Evolutionary conservation across 2,113 vertebrate species (phyloP).

Genomic region (Thamnaconus septentrionalis): DNA sequence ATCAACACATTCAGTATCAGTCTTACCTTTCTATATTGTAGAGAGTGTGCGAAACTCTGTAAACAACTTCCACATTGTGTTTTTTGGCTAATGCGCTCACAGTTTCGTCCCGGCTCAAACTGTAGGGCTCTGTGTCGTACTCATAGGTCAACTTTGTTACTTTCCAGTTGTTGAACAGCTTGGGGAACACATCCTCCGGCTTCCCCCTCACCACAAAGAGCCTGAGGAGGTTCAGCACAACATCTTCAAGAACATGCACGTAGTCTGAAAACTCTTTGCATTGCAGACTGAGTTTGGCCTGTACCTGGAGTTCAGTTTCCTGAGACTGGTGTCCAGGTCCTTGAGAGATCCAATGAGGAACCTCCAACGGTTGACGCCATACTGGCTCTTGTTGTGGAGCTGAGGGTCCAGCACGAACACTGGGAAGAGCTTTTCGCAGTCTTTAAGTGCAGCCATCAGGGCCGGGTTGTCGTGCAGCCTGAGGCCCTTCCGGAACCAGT

Average conservation of each 20-base stretch:
- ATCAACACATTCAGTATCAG: neutral
- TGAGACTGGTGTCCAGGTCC: constrained; percentile 74
- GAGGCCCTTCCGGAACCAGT: constrained; percentile 79
- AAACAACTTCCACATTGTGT: constrained; percentile 60
- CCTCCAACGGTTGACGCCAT: constrained; percentile 59
- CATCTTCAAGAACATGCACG: neutral
- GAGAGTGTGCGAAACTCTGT: constrained; percentile 73
- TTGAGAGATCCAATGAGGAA: constrained; percentile 67
- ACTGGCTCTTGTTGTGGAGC: constrained; percentile 39
- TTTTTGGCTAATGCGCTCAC: constrained; percentile 58
- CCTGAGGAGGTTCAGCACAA: constrained; percentile 41
- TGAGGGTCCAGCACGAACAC: constrained; percentile 73
- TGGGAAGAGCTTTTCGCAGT: constrained; percentile 69
- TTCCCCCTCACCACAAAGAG: constrained; percentile 70
- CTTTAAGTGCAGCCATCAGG: constrained; percentile 56
- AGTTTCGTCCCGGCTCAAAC: constrained; percentile 47
- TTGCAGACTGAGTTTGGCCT: neutral
- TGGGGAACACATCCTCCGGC: constrained; percentile 69
- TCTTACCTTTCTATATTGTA: constrained; percentile 68
- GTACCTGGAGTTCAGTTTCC: constrained; percentile 71
- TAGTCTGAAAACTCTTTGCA: neutral
- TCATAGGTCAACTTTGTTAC: constrained; percentile 70
- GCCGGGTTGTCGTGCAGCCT: constrained; percentile 75
- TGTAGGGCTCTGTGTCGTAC: constrained; percentile 73
- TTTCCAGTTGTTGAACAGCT: constrained; percentile 68